These are phyloP conservation scores for Chloropsis cyanopogon DNA, from an alignment of 2,113 vertebrate genomes.

Conservation along the genomic window DNA sequence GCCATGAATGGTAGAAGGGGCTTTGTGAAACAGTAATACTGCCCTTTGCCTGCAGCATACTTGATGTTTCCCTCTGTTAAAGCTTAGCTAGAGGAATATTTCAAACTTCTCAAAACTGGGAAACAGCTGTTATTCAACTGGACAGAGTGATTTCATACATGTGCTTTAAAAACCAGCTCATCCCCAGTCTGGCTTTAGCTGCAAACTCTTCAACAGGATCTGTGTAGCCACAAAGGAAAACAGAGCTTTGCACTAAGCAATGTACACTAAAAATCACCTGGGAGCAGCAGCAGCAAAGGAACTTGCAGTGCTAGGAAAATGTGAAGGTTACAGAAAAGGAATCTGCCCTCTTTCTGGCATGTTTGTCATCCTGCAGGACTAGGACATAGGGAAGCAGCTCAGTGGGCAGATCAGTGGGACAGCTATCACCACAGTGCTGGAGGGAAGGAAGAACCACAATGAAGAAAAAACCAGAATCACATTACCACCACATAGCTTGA, in stretches of 20 bases:
- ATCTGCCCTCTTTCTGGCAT: no score
- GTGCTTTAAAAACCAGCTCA: neutral
- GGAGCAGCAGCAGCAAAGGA: neutral
- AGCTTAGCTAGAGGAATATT: neutral
- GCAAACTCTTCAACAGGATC: neutral
- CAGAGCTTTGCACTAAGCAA: neutral
- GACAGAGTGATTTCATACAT: neutral
- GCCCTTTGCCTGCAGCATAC: neutral
- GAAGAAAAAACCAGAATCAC: neutral
- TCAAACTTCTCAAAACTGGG: neutral
- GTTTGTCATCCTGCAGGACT: neutral
- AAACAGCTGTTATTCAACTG: neutral
- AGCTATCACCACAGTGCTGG: neutral
- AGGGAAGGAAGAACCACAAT: neutral
- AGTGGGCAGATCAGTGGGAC: neutral
- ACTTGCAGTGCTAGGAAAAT: neutral
- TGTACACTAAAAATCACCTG: accelerated
- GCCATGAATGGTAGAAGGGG: neutral
- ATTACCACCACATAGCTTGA: constrained; percentile 33
- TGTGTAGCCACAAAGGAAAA: neutral
- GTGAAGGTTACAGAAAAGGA: neutral
- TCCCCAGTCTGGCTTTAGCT: accelerated
- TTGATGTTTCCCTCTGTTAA: neutral
- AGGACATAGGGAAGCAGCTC: accelerated
- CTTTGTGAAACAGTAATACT: neutral